phyloP scores from a whole-genome alignment of 2,113 vertebrate species.

The Synchiropus splendidus region DNA sequence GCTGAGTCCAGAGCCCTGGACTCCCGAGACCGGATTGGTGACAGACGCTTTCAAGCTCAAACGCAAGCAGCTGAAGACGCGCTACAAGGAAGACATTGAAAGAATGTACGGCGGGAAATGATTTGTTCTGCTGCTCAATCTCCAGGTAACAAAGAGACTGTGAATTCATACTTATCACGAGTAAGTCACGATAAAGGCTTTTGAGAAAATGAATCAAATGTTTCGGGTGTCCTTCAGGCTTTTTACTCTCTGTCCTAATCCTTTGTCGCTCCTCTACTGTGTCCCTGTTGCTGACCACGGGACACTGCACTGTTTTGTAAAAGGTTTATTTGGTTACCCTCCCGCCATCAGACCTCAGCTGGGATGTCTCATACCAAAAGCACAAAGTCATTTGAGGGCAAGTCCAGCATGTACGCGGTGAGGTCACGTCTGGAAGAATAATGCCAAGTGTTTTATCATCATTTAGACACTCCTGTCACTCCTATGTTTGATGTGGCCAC shows the following conservation, averaged over 20 bases:
- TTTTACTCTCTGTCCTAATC: too few species aligned
- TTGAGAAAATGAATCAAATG: too few species aligned
- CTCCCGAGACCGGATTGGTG: constrained; percentile 89
- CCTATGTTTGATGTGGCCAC: too few species aligned
- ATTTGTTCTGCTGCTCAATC: too few species aligned
- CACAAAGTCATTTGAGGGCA: constrained; percentile 26
- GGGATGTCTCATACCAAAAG: constrained; percentile 20
- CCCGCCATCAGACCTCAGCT: constrained; percentile 21
- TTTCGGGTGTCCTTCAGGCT: too few species aligned
- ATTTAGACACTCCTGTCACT: too few species aligned
- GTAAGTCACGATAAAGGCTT: too few species aligned
- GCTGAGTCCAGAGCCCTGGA: constrained; percentile 87
- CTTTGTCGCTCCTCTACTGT: too few species aligned
- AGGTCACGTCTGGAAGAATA: neutral
- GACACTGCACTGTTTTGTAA: neutral
- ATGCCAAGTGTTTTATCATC: too few species aligned
- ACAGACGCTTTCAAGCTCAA: constrained; percentile 96
- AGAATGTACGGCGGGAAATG: constrained; percentile 83
- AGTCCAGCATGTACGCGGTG: constrained; percentile 5
- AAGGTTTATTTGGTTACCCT: constrained; percentile 39
- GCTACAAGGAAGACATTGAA: constrained; percentile 85
- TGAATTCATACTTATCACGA: too few species aligned
- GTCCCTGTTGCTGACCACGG: too few species aligned
- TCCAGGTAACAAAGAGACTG: too few species aligned
- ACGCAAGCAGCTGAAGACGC: constrained; percentile 82